phyloP scores from a whole-genome alignment of 2,888 invertebrate species.

The Zelleria hepariella region DNA sequence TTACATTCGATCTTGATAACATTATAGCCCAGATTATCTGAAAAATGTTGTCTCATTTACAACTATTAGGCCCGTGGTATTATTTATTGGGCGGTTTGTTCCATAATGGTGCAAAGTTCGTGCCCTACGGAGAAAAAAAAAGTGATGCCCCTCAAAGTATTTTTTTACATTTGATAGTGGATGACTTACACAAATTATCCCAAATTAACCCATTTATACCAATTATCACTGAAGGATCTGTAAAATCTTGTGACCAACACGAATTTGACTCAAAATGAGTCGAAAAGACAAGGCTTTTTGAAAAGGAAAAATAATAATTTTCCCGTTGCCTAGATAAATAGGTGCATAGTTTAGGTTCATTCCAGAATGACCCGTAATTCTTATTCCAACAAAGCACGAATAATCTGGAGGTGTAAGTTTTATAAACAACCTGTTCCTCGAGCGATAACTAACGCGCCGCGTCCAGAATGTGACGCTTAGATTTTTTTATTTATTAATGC shows the following conservation, averaged over 20 bases:
- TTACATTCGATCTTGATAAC: neutral
- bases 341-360: neutral
- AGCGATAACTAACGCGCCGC: neutral
- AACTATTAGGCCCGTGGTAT: neutral
- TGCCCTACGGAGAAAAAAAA: neutral
- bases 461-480: conserved; percentile 14
- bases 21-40: neutral
- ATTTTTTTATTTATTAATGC: conserved; percentile 17
- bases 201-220: too few relatives aligned
- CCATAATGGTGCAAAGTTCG: neutral
- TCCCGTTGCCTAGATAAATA: neutral
- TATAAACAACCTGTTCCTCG: neutral
- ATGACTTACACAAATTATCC: too few relatives aligned
- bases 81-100: neutral
- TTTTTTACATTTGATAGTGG: too few relatives aligned
- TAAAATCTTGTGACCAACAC: too few relatives aligned
- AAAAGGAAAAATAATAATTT: too few relatives aligned
- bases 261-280: too few relatives aligned
- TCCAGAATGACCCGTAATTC: neutral
- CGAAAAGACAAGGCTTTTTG: too few relatives aligned
- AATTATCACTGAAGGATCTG: too few relatives aligned
- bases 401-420: neutral
- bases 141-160: too few relatives aligned
- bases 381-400: neutral
- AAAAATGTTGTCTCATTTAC: conserved; percentile 1